These are phyloP conservation scores for Pelodiscus sinensis DNA, from an alignment of 2,113 vertebrate species.

Conservation along the genomic window DNA sequence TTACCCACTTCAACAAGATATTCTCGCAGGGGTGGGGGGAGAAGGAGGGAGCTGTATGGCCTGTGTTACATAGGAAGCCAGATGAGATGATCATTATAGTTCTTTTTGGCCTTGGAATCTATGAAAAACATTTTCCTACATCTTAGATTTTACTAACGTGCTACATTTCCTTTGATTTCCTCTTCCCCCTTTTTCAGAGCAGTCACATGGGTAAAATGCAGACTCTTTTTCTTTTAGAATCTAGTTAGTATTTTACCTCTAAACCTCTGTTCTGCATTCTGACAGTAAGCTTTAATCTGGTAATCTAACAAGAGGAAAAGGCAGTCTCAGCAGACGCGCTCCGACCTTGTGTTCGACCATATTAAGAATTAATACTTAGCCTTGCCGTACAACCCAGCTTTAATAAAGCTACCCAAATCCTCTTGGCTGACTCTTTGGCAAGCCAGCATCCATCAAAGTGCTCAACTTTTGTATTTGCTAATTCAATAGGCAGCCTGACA, in stretches of 20 bases:
- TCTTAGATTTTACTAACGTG: fast-evolving
- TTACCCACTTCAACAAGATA: not conserved
- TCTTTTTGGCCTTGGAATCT: not conserved
- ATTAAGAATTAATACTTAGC: constrained; percentile 84
- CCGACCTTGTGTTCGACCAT: constrained; percentile 78
- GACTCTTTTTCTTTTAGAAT: not conserved
- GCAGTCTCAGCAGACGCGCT: constrained; percentile 80
- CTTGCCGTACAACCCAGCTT: constrained; percentile 76
- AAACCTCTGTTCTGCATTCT: constrained; percentile 70
- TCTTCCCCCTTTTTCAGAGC: not conserved
- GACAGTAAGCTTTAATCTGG: constrained; percentile 84
- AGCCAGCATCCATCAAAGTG: constrained; percentile 67
- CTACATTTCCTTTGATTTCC: not conserved
- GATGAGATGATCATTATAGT: not conserved
- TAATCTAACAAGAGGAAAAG: constrained; percentile 81
- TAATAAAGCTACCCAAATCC: constrained; percentile 77
- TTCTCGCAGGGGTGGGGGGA: not conserved
- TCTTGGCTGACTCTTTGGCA: constrained; percentile 72
- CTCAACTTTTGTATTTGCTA: constrained; percentile 69
- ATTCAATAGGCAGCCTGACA: constrained; percentile 69
- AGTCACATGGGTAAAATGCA: not conserved
- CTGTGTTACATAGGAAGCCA: not conserved
- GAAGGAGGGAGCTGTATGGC: not conserved
- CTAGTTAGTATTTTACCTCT: constrained; percentile 33
- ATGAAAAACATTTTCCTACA: not conserved